phyloP scores from a whole-genome alignment of 2,888 invertebrate genomes.

The Mycogona germanica region DNA sequence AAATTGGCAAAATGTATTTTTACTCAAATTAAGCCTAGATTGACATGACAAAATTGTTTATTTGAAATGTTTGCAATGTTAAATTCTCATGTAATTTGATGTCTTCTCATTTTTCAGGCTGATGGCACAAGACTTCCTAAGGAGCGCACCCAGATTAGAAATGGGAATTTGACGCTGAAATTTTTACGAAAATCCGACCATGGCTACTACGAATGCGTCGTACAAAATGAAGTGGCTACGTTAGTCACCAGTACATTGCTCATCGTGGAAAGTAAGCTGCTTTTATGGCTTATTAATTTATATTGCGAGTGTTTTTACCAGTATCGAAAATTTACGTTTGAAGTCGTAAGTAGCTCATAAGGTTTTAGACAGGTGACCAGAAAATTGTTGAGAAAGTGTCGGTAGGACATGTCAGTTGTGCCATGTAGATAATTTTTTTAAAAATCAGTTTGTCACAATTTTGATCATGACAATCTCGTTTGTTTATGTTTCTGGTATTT shows the following conservation, averaged over 20 bases:
- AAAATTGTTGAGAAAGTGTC: too few species aligned
- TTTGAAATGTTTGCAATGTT: not conserved
- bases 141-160: constrained; percentile 59
- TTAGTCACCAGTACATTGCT: constrained; percentile 57
- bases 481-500: too few species aligned
- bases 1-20: not conserved
- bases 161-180: constrained; percentile 85
- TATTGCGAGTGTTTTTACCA: not conserved
- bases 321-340: too few species aligned
- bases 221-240: constrained; percentile 90
- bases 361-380: too few species aligned
- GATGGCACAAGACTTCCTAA: constrained; percentile 71
- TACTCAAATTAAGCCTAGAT: too few species aligned
- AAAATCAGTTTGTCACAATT: too few species aligned
- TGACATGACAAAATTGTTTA: not conserved
- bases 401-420: too few species aligned
- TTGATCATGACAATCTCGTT: too few species aligned
- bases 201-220: constrained; percentile 91
- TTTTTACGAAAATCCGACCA: constrained; percentile 77
- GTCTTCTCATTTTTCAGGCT: constrained; percentile 40
- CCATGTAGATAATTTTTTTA: too few species aligned
- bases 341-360: too few species aligned
- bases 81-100: not conserved
- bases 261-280: constrained; percentile 32
- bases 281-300: constrained; percentile 1